A percentile compares a stretch with the other conserved stretches of the same genome.
These are phyloP conservation scores for Manis crassicaudata DNA, from an alignment of 2,797 vertebrate genomes.

Conservation along the genomic window DNA sequence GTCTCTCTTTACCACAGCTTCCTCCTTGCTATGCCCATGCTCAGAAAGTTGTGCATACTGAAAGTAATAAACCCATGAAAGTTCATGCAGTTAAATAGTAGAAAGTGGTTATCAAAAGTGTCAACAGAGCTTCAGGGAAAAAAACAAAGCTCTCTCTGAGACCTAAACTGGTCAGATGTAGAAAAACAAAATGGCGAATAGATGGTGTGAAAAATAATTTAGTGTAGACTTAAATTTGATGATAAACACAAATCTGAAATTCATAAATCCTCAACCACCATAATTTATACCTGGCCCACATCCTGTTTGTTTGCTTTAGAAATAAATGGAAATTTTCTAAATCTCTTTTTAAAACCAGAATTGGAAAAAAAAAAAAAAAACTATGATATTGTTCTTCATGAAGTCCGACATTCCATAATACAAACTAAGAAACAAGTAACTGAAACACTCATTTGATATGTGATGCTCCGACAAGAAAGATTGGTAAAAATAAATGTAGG, in stretches of 20 bases:
- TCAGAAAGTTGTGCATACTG: conserved; percentile 28
- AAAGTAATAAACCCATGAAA: conserved; percentile 16
- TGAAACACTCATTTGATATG: neutral
- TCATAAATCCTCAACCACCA: conserved; percentile 48
- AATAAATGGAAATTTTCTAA: conserved; percentile 61
- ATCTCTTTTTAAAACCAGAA: conserved; percentile 53
- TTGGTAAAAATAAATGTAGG: neutral
- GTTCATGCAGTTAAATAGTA: conserved; percentile 42
- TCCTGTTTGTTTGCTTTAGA: conserved; percentile 46
- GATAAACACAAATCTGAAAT: conserved; percentile 62
- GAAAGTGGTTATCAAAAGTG: conserved; percentile 48
- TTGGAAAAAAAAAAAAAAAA: neutral
- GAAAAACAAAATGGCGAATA: conserved; percentile 60
- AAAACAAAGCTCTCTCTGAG: conserved; percentile 44
- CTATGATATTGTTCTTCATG: conserved; percentile 29
- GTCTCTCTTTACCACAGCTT: neutral
- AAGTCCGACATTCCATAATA: neutral
- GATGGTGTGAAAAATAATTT: conserved; percentile 55
- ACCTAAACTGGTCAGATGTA: conserved; percentile 50
- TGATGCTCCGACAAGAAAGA: conserved; percentile 23
- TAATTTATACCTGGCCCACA: conserved; percentile 50
- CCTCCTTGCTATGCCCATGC: neutral
- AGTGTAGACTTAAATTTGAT: conserved; percentile 50
- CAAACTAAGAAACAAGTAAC: conserved; percentile 47
- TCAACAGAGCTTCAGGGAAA: conserved; percentile 29